Percentiles rank a stretch among this genome's conserved stretches.
Evolutionary conservation across 2,797 vertebrate species (phyloP).

Genomic region (Parambassis ranga): DNA sequence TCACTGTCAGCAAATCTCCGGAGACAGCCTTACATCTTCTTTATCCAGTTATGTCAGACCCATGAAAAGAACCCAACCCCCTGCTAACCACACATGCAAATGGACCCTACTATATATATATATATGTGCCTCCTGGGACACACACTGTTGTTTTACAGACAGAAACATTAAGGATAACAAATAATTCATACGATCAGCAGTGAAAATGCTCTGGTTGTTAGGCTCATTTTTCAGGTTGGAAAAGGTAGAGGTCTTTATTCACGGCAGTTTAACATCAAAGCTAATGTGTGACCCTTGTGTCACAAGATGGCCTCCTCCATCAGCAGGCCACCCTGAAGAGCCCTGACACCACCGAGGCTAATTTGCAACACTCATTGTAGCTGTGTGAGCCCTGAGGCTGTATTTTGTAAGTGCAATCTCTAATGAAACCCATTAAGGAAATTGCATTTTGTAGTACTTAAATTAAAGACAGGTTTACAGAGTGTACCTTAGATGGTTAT

Average conservation of each 20-base stretch:
- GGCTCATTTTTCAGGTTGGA: neutral
- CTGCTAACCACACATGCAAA: constrained; percentile 58
- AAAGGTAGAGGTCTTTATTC: constrained; percentile 2
- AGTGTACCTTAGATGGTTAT: constrained; percentile 11
- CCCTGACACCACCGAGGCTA: constrained; percentile 31
- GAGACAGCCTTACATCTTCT: constrained; percentile 13
- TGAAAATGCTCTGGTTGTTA: neutral
- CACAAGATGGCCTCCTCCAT: constrained; percentile 2
- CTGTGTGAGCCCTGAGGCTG: neutral
- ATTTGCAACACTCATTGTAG: constrained; percentile 41
- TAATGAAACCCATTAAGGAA: constrained; percentile 56
- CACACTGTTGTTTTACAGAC: constrained; percentile 16
- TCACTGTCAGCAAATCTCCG: constrained; percentile 1
- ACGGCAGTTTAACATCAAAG: constrained; percentile 10
- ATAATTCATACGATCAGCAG: constrained; percentile 8
- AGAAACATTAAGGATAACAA: constrained; percentile 36
- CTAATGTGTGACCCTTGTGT: constrained; percentile 23
- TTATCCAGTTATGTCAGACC: constrained; percentile 53
- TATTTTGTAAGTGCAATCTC: constrained; percentile 52
- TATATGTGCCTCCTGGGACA: constrained; percentile 40
- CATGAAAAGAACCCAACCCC: constrained; percentile 43
- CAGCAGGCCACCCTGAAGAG: constrained; percentile 3
- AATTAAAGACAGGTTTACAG: constrained; percentile 25
- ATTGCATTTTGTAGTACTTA: constrained; percentile 38
- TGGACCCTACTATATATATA: constrained; percentile 30